phyloP scores from a whole-genome alignment of 2,888 invertebrate species.

The Macrosoma leucophasiata region DNA sequence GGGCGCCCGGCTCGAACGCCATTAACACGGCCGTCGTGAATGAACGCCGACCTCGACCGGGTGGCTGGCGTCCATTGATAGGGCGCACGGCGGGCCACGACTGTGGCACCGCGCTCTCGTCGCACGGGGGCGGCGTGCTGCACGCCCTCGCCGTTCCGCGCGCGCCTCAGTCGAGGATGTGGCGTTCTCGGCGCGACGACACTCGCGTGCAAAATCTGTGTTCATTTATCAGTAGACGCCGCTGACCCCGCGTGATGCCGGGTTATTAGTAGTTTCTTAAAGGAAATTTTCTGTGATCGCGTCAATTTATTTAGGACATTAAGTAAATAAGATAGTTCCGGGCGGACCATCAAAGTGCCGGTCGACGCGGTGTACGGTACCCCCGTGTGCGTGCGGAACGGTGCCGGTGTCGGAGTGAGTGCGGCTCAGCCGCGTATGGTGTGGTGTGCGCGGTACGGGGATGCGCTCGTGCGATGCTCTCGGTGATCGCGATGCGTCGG shows the following conservation, averaged over 20 bases:
- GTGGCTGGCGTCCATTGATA: slow-evolving; percentile 66
- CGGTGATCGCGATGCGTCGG: slow-evolving; percentile 85
- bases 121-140: slow-evolving; percentile 57
- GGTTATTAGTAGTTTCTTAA: slow-evolving; percentile 44
- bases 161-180: slow-evolving; percentile 77
- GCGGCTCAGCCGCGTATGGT: slow-evolving; percentile 37
- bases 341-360: slow-evolving; percentile 20
- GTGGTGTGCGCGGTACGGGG: slow-evolving; percentile 56
- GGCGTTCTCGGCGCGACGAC: slow-evolving; percentile 68
- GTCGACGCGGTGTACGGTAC: slow-evolving; percentile 34
- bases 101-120: slow-evolving; percentile 49
- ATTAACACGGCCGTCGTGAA: slow-evolving; percentile 72
- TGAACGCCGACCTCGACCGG: slow-evolving; percentile 70
- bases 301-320: slow-evolving; percentile 55
- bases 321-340: slow-evolving; percentile 43
- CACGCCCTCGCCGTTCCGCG: slow-evolving; percentile 68
- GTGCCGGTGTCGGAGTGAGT: slow-evolving; percentile 32
- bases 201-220: slow-evolving; percentile 66
- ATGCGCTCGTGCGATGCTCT: slow-evolving; percentile 74
- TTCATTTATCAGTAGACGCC: slow-evolving; percentile 68
- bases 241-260: slow-evolving; percentile 49
- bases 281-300: slow-evolving; percentile 66
- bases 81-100: slow-evolving; percentile 67
- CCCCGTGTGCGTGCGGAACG: slow-evolving; percentile 28
- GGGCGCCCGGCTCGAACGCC: slow-evolving; percentile 63